Evolutionary conservation across 2,113 vertebrate genomes (phyloP).

Genomic region (Hippocampus abdominalis): DNA sequence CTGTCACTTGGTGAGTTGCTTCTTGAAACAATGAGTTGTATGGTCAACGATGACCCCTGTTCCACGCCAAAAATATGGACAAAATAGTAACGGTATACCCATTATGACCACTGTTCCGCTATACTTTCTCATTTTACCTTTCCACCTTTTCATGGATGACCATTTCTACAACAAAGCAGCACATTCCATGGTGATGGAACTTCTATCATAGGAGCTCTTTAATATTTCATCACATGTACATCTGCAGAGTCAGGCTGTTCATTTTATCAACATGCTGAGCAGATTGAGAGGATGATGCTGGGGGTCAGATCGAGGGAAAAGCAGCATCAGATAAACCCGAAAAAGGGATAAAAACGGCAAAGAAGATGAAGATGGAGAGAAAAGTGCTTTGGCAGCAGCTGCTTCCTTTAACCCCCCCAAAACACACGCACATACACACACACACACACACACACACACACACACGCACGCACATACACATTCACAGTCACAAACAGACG

Average conservation of each 20-base stretch:
- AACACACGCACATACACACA: background rate
- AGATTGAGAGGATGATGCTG: slow-evolving; percentile 1
- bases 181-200: background rate
- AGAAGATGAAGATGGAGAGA: background rate
- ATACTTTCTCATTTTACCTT: background rate
- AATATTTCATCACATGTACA: background rate
- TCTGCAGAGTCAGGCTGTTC: background rate
- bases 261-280: background rate
- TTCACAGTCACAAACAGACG: background rate
- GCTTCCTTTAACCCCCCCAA: background rate
- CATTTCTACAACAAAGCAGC: background rate
- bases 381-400: background rate
- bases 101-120: background rate
- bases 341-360: background rate
- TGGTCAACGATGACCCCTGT: background rate
- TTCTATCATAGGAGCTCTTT: background rate
- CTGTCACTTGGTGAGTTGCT: background rate
- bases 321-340: background rate
- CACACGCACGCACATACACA: too few relatives aligned
- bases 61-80: background rate
- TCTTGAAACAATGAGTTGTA: background rate
- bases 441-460: too few relatives aligned
- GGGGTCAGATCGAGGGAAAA: background rate
- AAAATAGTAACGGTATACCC: background rate
- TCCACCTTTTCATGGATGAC: background rate